These are phyloP conservation scores for Oryzaephilus surinamensis DNA, from an alignment of 1,140 invertebrate genomes.

Conservation along the genomic window DNA sequence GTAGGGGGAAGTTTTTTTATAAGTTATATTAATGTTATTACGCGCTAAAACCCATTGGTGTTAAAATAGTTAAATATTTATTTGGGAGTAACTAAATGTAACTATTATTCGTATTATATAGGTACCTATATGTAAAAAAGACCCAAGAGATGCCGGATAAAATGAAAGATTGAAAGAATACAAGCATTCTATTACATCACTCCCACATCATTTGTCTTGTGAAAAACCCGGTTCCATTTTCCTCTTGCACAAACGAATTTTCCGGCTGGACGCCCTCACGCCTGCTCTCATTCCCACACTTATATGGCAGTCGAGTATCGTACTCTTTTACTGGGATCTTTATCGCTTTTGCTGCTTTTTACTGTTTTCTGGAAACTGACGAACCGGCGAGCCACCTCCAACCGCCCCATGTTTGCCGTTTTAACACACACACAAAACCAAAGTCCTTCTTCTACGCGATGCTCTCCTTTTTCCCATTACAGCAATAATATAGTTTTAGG, in stretches of 20 bases:
- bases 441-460: too few relatives aligned
- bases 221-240: constrained; percentile 35
- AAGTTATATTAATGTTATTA: too few relatives aligned
- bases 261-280: constrained; percentile 26
- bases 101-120: background rate
- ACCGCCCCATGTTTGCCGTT: too few relatives aligned
- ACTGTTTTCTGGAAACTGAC: constrained; percentile 16
- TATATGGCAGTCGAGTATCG: constrained; percentile 18
- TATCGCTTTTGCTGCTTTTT: constrained; percentile 16
- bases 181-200: constrained; percentile 24
- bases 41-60: too few relatives aligned
- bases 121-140: background rate
- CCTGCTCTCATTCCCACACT: constrained; percentile 19
- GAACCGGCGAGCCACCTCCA: too few relatives aligned
- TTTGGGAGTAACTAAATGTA: too few relatives aligned
- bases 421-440: too few relatives aligned
- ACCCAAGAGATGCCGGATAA: too few relatives aligned
- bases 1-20: too few relatives aligned
- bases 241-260: constrained; percentile 37
- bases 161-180: background rate
- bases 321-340: constrained; percentile 16
- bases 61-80: too few relatives aligned
- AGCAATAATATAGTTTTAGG: too few relatives aligned
- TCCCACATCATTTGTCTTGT: constrained; percentile 36
- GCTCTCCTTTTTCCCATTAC: too few relatives aligned